Evolutionary conservation across 2,113 vertebrate species (phyloP), one percentile per base, ranked within the genome.

Genomic region (Ammodytes dubius): DNA sequence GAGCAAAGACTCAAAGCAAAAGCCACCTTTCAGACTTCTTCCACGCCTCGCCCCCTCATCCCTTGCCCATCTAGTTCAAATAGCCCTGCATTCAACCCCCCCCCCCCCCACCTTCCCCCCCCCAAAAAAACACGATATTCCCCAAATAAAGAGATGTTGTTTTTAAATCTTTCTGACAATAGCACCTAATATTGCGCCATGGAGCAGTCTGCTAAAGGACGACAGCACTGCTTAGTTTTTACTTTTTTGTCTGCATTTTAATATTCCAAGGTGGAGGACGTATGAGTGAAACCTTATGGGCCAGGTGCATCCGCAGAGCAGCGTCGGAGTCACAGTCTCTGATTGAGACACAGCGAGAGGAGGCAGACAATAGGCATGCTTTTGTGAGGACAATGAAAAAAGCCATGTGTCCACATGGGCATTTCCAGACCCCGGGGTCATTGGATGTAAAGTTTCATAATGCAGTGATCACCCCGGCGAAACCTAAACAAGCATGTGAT

Each of bases 281-380:
- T 75, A 73, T 88, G 74, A 91, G 88, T 90, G 83, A 89, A 92
- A 92, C 84, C 85, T 84, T 84, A 88, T 85, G 90, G 72, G 46
- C 92, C 92, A 94, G 93, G 89, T 93, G 93, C 90, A 92, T 89
- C 85, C 89, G 77, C 87, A 92, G 69, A 85, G 76, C 84, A 67
- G 86, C 58, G 61, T 90, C 79, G 74, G 81, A 74, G 71, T 74
- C 82, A 85, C 85, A 74, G 71, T 74, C 82, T 87, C 85, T 68
- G 89, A 90, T 84, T 82, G 88, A 86, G 85, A 84, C 86, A 68
- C 68, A 52, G 70, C 70, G 70, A 86, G 71, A 79, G 47, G 74
- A 87, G 74, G 63, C 79, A 88, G 88, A 92, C 86, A 87, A 82
- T 79, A 88, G 83, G 87, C 77, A 6, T 84, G 70, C 87, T 89